phyloP scores from a whole-genome alignment of 2,797 vertebrate genomes.

The Hemibagrus guttatus region DNA sequence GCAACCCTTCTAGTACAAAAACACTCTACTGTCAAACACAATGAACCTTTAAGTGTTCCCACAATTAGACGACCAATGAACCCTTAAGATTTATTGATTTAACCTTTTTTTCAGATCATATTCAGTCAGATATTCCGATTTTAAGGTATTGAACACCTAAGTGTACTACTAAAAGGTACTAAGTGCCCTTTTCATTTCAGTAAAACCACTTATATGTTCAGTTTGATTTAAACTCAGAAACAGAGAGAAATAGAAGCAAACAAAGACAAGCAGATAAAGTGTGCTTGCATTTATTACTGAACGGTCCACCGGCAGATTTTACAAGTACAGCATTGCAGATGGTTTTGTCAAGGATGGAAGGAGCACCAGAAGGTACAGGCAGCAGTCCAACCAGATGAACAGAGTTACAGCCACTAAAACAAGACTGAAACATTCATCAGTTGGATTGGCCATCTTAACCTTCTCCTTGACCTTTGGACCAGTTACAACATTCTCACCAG shows the following conservation, averaged over 20 bases:
- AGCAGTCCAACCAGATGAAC: conserved; percentile 29
- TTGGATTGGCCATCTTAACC: conserved; percentile 35
- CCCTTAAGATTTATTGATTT: background rate
- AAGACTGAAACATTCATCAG: conserved; percentile 9
- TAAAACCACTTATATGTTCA: background rate
- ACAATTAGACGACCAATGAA: background rate
- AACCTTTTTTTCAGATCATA: background rate
- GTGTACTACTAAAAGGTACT: background rate
- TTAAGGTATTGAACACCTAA: background rate
- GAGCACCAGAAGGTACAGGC: conserved; percentile 19
- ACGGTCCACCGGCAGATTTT: background rate
- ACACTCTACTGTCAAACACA: background rate
- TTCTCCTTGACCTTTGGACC: conserved; percentile 41
- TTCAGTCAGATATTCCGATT: background rate
- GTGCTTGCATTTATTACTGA: background rate
- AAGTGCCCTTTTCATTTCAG: background rate
- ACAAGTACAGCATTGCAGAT: conserved; percentile 3
- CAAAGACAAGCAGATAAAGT: background rate
- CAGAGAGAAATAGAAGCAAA: background rate
- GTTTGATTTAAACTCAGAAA: background rate
- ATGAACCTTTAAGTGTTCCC: background rate
- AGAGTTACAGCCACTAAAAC: conserved; percentile 48
- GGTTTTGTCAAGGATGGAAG: conserved; percentile 13
- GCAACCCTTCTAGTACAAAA: background rate
- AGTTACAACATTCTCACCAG: conserved; percentile 42